phyloP scores from a whole-genome alignment of 2,888 invertebrate species.

The Athalia cordata region DNA sequence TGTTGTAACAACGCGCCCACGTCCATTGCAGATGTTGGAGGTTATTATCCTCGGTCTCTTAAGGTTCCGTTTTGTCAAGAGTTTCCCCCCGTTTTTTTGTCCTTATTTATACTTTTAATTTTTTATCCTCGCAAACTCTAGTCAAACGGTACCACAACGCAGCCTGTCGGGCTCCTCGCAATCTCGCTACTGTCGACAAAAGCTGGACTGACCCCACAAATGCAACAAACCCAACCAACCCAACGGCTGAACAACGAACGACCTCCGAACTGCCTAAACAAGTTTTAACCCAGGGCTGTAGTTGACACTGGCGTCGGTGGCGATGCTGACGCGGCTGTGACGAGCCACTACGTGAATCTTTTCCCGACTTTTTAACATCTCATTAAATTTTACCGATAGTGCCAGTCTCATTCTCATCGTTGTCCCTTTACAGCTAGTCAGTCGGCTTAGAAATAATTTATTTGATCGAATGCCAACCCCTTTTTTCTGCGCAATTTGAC shows the following conservation, averaged over 20 bases:
- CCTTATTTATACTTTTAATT: too few relatives aligned
- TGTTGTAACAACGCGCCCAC: constrained; percentile 64
- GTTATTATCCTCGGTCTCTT: constrained; percentile 10
- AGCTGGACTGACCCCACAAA: too few relatives aligned
- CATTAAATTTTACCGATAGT: too few relatives aligned
- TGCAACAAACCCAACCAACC: too few relatives aligned
- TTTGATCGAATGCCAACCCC: too few relatives aligned
- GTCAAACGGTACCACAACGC: neutral
- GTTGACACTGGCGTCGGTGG: constrained; percentile 26
- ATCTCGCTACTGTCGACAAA: too few relatives aligned
- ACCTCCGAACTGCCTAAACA: neutral
- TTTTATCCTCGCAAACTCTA: too few relatives aligned
- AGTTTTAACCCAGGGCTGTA: constrained; percentile 23
- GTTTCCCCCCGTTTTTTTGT: neutral
- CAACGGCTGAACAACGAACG: neutral
- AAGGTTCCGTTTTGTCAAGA: neutral
- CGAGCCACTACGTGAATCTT: constrained; percentile 54
- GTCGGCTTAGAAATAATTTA: too few relatives aligned
- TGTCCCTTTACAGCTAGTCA: too few relatives aligned
- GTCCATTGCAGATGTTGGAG: constrained; percentile 61
- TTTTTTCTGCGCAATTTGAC: too few relatives aligned
- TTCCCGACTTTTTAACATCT: constrained; percentile 4
- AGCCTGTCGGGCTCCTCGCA: neutral
- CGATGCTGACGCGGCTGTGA: constrained; percentile 67
- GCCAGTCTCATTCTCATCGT: too few relatives aligned